These are phyloP conservation scores for Coenobita brevimanus DNA, from an alignment of 1,140 invertebrate genomes.

Conservation along the genomic window DNA sequence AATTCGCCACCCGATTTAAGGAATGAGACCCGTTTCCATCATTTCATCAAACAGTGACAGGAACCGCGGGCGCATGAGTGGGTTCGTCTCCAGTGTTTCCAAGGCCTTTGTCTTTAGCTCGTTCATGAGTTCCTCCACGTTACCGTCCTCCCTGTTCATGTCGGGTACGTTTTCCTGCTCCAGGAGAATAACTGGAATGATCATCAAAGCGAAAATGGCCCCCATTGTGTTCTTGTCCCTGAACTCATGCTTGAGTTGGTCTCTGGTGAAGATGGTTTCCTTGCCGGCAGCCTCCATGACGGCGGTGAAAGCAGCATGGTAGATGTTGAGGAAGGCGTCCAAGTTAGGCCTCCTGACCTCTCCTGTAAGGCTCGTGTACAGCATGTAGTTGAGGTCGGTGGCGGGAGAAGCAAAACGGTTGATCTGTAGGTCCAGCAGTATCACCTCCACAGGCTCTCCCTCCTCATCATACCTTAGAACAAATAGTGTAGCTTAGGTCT, in stretches of 20 bases:
- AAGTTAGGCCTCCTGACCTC: not conserved
- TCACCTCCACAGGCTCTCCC: not conserved
- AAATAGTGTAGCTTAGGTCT: too few relatives aligned
- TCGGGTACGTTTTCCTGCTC: too few relatives aligned
- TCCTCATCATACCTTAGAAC: not conserved
- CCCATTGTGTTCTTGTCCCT: not conserved
- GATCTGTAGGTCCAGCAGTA: not conserved
- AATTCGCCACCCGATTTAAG: too few relatives aligned
- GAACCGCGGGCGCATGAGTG: slow-evolving; percentile 34
- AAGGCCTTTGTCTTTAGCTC: too few relatives aligned
- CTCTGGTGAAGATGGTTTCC: not conserved
- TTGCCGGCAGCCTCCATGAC: not conserved
- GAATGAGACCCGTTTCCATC: slow-evolving; percentile 12
- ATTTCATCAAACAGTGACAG: slow-evolving; percentile 37
- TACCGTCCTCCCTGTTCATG: too few relatives aligned
- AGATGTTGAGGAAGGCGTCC: not conserved
- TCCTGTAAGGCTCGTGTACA: not conserved
- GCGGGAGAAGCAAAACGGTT: not conserved
- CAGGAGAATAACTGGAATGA: too few relatives aligned
- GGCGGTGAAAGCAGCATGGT: not conserved
- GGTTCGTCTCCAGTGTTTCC: too few relatives aligned
- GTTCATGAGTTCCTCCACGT: too few relatives aligned
- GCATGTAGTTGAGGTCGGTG: slow-evolving; percentile 3
- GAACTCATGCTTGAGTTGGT: not conserved
- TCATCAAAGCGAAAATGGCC: not conserved